Percentiles rank a stretch among this genome's conserved stretches.
phyloP scores from a whole-genome alignment of 2,888 invertebrate species.

The Sicus ferrugineus region DNA sequence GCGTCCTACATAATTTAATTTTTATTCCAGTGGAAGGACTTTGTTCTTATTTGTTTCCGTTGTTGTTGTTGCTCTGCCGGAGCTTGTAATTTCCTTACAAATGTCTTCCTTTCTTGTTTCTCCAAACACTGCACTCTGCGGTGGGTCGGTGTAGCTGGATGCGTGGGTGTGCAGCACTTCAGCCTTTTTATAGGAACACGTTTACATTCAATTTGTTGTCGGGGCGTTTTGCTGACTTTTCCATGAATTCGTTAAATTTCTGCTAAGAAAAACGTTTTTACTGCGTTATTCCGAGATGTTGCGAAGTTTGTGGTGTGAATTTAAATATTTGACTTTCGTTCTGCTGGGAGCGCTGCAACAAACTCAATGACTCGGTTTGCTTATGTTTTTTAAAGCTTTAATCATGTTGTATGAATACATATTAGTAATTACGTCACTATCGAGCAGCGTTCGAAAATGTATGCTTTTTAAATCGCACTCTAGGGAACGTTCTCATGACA shows the following conservation, averaged over 20 bases:
- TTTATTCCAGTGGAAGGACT: conserved; percentile 21
- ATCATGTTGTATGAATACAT: neutral
- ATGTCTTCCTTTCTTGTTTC: conserved; percentile 23
- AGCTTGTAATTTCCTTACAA: conserved; percentile 31
- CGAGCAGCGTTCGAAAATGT: no score
- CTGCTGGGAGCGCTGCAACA: neutral
- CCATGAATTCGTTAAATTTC: conserved; percentile 10
- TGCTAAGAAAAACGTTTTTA: conserved; percentile 23
- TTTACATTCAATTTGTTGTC: conserved; percentile 34
- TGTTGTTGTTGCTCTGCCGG: conserved; percentile 9
- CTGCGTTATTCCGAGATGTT: conserved; percentile 8
- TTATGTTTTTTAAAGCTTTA: neutral
- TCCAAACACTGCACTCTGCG: neutral
- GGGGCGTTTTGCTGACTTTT: conserved; percentile 18
- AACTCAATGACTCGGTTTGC: neutral
- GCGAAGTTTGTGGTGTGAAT: conserved; percentile 24
- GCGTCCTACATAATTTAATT: conserved; percentile 33
- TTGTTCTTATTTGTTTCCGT: conserved; percentile 14
- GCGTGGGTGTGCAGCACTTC: no score
- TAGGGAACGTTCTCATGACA: no score
- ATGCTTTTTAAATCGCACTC: no score
- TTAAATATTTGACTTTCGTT: conserved; percentile 9
- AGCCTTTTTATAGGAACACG: conserved; percentile 22
- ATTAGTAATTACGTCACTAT: no score
- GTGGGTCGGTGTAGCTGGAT: neutral